Conservation (phyloP, 2,113 vertebrate species). For the Prunella himalayana region DNA sequence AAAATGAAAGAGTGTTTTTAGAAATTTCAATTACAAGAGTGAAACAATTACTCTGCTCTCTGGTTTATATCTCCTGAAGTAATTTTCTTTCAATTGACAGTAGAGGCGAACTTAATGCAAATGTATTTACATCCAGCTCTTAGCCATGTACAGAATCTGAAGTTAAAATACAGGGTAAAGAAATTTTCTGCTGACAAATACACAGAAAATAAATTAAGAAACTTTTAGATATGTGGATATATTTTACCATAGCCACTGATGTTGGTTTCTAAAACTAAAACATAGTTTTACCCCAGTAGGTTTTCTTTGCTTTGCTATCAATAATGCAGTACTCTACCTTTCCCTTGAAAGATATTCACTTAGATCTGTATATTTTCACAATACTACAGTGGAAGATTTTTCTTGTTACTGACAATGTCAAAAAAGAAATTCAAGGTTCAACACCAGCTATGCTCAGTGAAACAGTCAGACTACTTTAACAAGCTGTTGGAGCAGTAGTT, state of each 20-base stretch:
- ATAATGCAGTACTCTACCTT: not conserved
- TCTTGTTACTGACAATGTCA: not conserved
- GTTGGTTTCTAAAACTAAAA: conserved; percentile 36
- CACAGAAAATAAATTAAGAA: not conserved
- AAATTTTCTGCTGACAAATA: not conserved
- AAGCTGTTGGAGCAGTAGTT: not conserved
- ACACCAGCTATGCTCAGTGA: not conserved
- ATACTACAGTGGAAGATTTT: not conserved
- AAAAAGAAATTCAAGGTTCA: not conserved
- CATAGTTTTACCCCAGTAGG: conserved; percentile 3
- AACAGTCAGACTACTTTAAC: not conserved
- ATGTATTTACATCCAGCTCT: not conserved
- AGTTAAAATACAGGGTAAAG: not conserved
- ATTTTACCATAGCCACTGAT: conserved; percentile 3
- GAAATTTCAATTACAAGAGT: not conserved
- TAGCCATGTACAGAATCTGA: not conserved
- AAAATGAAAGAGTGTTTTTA: not conserved
- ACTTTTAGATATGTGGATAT: not conserved
- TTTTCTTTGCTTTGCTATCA: conserved; percentile 10
- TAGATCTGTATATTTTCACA: conserved; percentile 15
- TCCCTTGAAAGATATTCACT: not conserved
- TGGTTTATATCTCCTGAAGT: not conserved
- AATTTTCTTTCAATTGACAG: not conserved
- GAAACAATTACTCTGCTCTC: not conserved
- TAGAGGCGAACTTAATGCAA: not conserved